These are phyloP conservation scores for Macrosoma leucophasiata DNA, from an alignment of 2,888 invertebrate species.

Conservation along the genomic window DNA sequence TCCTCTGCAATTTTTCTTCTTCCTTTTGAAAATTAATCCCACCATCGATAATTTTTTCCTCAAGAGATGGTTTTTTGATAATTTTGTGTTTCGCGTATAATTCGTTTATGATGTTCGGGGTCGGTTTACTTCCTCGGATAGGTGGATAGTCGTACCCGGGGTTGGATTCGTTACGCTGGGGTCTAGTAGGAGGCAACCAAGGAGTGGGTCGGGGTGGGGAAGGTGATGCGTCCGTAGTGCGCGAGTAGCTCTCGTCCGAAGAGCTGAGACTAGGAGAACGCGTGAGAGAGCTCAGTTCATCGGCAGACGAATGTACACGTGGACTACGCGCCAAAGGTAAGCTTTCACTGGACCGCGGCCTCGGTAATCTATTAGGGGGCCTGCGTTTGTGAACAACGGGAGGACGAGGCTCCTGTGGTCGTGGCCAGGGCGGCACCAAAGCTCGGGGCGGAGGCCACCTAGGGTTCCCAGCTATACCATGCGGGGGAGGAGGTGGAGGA, in stretches of 20 bases:
- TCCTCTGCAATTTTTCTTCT: slow-evolving; percentile 65
- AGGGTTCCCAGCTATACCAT: slow-evolving; percentile 50
- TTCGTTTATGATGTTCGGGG: slow-evolving; percentile 52
- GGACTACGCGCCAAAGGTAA: slow-evolving; percentile 75
- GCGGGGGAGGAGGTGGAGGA: slow-evolving; percentile 78
- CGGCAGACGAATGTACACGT: slow-evolving; percentile 85
- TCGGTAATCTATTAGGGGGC: slow-evolving; percentile 67
- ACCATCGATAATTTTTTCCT: slow-evolving; percentile 58
- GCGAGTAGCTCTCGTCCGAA: slow-evolving; percentile 89
- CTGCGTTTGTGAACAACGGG: slow-evolving; percentile 56
- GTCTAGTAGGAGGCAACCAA: slow-evolving; percentile 63
- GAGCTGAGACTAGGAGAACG: slow-evolving; percentile 89
- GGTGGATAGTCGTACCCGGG: slow-evolving; percentile 77
- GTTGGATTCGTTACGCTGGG: slow-evolving; percentile 69
- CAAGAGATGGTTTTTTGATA: slow-evolving; percentile 54
- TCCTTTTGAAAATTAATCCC: slow-evolving; percentile 59
- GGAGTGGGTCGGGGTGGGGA: slow-evolving; percentile 76
- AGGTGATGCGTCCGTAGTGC: slow-evolving; percentile 83
- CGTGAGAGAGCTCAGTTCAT: slow-evolving; percentile 87
- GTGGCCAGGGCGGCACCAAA: slow-evolving; percentile 79
- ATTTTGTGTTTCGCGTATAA: slow-evolving; percentile 62
- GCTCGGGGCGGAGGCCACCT: slow-evolving; percentile 71
- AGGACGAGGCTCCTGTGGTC: slow-evolving; percentile 66
- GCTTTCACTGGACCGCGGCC: slow-evolving; percentile 82
- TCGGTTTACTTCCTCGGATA: slow-evolving; percentile 62